Evolutionary conservation across 2,888 invertebrate species (phyloP).

Genomic region (Lapara coniferarum): DNA sequence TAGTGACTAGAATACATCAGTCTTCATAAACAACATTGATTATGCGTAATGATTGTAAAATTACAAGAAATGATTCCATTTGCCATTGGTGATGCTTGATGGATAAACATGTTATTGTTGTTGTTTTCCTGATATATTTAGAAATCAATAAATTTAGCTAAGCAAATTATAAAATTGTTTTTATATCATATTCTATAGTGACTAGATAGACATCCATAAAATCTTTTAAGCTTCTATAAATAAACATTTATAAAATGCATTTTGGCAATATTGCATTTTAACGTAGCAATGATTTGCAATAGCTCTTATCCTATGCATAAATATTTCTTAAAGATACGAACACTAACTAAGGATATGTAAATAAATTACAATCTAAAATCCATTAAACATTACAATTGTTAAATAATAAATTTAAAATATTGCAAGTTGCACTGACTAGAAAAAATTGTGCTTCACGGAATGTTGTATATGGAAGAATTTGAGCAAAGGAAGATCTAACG

Average conservation of each 20-base stretch:
- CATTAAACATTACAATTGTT: conserved; percentile 30
- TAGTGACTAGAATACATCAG: conserved; percentile 83
- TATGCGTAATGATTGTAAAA: conserved; percentile 40
- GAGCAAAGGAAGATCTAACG: conserved; percentile 47
- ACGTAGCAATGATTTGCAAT: neutral
- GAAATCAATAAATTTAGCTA: conserved; percentile 40
- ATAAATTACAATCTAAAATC: conserved; percentile 39
- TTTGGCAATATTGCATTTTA: conserved; percentile 9
- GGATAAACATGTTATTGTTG: conserved; percentile 1
- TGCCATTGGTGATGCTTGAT: neutral
- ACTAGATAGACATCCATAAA: conserved; percentile 48
- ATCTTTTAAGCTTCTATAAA: conserved; percentile 43
- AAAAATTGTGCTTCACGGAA: conserved; percentile 35
- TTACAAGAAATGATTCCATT: conserved; percentile 24
- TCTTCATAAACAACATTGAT: conserved; percentile 71
- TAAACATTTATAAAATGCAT: conserved; percentile 21
- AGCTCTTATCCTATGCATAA: conserved; percentile 18
- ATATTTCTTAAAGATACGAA: conserved; percentile 2
- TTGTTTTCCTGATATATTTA: conserved; percentile 20
- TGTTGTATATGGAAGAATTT: conserved; percentile 47
- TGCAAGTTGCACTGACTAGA: conserved; percentile 46
- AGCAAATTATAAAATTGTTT: conserved; percentile 18
- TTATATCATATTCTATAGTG: conserved; percentile 8
- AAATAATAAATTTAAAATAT: neutral
- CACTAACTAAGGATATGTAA: conserved; percentile 45